Evolutionary conservation across 2,797 vertebrate species (phyloP), one percentile per base, ranked within the genome.

Genomic region (Micromesistius poutassou): DNA sequence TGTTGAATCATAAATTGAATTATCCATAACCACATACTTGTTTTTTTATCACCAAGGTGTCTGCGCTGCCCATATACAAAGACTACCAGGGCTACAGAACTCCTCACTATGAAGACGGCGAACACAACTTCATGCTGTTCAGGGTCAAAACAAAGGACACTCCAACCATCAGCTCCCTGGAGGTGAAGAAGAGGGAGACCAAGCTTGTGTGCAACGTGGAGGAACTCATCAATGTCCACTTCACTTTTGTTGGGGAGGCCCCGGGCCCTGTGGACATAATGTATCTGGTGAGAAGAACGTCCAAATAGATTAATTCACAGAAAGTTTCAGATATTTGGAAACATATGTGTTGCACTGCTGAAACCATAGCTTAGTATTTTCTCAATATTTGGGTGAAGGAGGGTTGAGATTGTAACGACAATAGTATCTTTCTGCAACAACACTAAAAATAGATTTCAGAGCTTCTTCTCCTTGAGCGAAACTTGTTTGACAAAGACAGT

Each of bases 261-360:
- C 66, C 30, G 4, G 86, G 80, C 35, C 70, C 40, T 0, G 76
- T 86, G 14, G 83, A 89, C 66, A 6, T 94, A 10, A 81, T 90
- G 30, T 92, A 90, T 81, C 81, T 91, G 87, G 93, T 94, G 75
- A 88, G 92, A 6, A 28, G 30, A 40, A 73, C 28, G 25, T 70
- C 66, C 8, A 70, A 70, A 70, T 70, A 30, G 66, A 70, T 30
- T 0, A 71, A 71, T 30, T 30, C 9, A 30, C 30, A 30, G 68
- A 71, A 71, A 71, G 66, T 9, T 6, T 68, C 28, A 12, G 46
- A 16, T 22, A 22, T 5, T 50, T 50, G 6, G 36, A 36, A 8
- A 36, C 8, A 36, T 36, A 36, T 38, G 40, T 42, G 13, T 42
- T 42, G 40, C 3, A 13, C 40, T 42, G 14, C 40, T 13, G 40